Evolutionary conservation across 53 echinoderm and acorn worm species (phyloP), one percentile per base, ranked within the genome.

Genomic region (Paracentrotus lividus): DNA sequence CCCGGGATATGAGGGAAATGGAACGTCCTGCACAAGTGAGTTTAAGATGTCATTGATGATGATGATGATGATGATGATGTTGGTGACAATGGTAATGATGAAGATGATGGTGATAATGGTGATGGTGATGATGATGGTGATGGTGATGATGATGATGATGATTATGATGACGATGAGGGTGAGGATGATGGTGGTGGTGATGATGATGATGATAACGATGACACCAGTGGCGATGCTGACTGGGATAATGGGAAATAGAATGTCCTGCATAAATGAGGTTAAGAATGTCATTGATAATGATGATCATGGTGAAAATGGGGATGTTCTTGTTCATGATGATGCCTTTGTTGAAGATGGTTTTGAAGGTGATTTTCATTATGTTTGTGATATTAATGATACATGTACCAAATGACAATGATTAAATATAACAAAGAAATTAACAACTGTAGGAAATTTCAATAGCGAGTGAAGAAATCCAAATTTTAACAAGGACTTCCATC

Each of bases 1-100:
- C 5, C 3, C 93, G 0, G 97, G 97, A 13, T 97, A 93, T 51
- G 27, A 36, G 1, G 97, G 95, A 32, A 66, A 95, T 66, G 97
- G 94, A 49, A 15, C 23, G 51, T 84, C 24, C 14, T 96, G 96
- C 88, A 78, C 88, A 55, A 92, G 96, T 96, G 42, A 54, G 86
- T 86, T 4, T 54, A 29, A 86, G 23, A 15, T 10, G 42, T 20
- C 20, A 0, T 1, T 77, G 77, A 77, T 16, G 20, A 40, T 77
- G 43, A 40, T 77, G 38, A 8, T 54, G 56, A 53, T 86, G 86
- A 31, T 86, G 86, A 27, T 7, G 1, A 49, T 86, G 55, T 2
- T 86, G 86, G 31, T 86, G 86, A 3, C 55, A 32, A 58, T 57
- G 36, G 3, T 42, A 60, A 34, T 59, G 60, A 20, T 16, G 60